Percentiles rank a stretch among this genome's conserved stretches.
phyloP scores from a whole-genome alignment of 92 coral and sea anemone species.

The Parazoanthus atlanticus region DNA sequence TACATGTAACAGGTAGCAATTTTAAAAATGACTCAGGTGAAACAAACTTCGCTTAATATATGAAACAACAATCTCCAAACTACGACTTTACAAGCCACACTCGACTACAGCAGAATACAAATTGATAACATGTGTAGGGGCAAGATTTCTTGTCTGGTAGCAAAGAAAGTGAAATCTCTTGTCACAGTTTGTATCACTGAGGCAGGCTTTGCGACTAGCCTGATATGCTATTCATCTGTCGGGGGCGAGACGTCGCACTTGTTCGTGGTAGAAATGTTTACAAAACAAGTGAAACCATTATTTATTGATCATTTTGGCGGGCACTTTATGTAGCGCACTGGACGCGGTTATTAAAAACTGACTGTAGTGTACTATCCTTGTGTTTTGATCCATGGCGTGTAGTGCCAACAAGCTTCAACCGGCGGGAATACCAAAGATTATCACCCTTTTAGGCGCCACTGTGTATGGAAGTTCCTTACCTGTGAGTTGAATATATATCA shows the following conservation, averaged over 20 bases:
- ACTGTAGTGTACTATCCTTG: too few species aligned
- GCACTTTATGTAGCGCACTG: not conserved
- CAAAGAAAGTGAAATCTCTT: not conserved
- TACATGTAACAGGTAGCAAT: not conserved
- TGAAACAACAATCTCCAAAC: not conserved
- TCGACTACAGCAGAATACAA: not conserved
- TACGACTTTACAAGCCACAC: not conserved
- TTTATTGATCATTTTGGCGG: slow-evolving; percentile 20
- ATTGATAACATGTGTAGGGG: not conserved
- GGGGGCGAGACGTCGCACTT: slow-evolving; percentile 8
- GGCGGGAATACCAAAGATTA: not conserved
- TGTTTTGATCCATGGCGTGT: too few species aligned
- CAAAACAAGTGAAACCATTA: slow-evolving; percentile 3
- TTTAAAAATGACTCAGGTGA: not conserved
- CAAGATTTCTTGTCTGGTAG: not conserved
- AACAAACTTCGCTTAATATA: not conserved
- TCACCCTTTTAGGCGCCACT: not conserved
- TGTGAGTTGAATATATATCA: not conserved
- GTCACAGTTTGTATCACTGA: not conserved
- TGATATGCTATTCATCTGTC: not conserved
- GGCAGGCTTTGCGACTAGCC: not conserved
- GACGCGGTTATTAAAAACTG: not conserved
- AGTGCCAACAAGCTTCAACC: not conserved
- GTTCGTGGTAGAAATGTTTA: slow-evolving; percentile 2
- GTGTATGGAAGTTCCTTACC: not conserved